Base-by-base conservation (phyloP, 2,113 vertebrate genomes). In the Scytalopus superciliaris region DNA sequence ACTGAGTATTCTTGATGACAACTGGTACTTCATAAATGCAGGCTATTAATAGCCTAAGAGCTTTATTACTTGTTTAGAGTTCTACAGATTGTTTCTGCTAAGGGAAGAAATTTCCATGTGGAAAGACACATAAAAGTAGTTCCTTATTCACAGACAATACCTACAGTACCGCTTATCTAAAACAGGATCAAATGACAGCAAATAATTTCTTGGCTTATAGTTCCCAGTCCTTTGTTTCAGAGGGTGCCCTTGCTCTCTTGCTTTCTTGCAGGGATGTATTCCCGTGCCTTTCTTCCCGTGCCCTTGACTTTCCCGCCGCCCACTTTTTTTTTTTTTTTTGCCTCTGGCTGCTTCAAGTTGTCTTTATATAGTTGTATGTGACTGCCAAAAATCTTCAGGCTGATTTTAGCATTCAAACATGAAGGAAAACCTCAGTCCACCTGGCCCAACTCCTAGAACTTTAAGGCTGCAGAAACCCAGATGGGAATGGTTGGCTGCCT, bases 21-120 rank as follows among this genome's bases (percentile, higher is more conserved):
- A 89, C 74, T 91, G 92, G 62, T 91, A 44, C 82, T 91, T 68
- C n/a, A 56, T 82, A 82, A 84, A 82, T 78, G 44, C 21, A 82
- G 53, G 19, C 50, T 90, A 93, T 94, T 87, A 93, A 84, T 91
- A 96, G 59, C 64, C 12, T 66, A 55, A 87, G 55, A 63, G 18
- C 69, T 84, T 74, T 70, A 59, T 60, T 91, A 70, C 17, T 84
- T 80, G 69, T 59, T 95, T 39, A 68, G 60, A 44, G 30, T 85
- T 93, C 75, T 86, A 40, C 23, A 18, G 75, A 25, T 42, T 89
- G 14, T 76, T 94, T 82, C 49, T 90, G n/a, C 60, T 76, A 49
- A 75, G 30, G 57, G n/a, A 81, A 81, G 13, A 90, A 56, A 24
- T 68, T 39, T 74, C 84, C n/a, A 27, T 59, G 10, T 74, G 25